A percentile compares a stretch with the other conserved stretches of the same genome.
Conservation (phyloP, 1,140 invertebrate species). For the Papilio xuthus region DNA sequence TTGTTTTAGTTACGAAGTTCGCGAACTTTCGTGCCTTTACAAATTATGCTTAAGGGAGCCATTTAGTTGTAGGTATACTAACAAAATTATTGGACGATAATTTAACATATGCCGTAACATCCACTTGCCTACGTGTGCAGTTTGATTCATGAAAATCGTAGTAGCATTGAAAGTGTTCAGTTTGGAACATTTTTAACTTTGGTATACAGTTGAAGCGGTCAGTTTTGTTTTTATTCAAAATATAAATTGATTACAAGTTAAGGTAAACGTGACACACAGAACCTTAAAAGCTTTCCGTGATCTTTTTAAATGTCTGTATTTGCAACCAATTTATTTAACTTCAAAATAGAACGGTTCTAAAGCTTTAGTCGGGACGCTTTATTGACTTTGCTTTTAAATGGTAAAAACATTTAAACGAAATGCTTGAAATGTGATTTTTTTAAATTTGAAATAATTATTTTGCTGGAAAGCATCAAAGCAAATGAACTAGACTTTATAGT, state of each 20-base stretch:
- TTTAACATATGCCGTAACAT: not conserved
- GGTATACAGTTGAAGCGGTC: not conserved
- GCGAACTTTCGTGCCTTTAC: conserved; percentile 22
- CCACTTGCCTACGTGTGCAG: not conserved
- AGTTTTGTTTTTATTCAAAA: not conserved
- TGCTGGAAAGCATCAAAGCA: not conserved
- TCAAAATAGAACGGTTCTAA: conserved; percentile 25
- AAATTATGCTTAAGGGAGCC: conserved; percentile 10
- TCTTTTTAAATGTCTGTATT: conserved; percentile 34
- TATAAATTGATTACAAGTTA: not conserved
- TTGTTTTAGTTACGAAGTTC: conserved; percentile 34
- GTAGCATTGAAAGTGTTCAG: not conserved
- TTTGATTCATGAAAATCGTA: not conserved
- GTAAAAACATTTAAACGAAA: conserved; percentile 12
- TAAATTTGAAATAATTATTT: not conserved
- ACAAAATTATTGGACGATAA: not conserved
- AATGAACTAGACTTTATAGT: not conserved
- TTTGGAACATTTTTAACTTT: not conserved
- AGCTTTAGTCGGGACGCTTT: conserved; percentile 12
- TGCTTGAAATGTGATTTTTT: conserved; percentile 14
- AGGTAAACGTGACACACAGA: not conserved
- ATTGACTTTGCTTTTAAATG: conserved; percentile 28
- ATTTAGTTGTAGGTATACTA: not conserved
- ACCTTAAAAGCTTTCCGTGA: conserved; percentile 34
- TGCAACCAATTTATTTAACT: conserved; percentile 32